phyloP scores from a whole-genome alignment of 1,140 invertebrate genomes.

The Leptinotarsa lineolata region DNA sequence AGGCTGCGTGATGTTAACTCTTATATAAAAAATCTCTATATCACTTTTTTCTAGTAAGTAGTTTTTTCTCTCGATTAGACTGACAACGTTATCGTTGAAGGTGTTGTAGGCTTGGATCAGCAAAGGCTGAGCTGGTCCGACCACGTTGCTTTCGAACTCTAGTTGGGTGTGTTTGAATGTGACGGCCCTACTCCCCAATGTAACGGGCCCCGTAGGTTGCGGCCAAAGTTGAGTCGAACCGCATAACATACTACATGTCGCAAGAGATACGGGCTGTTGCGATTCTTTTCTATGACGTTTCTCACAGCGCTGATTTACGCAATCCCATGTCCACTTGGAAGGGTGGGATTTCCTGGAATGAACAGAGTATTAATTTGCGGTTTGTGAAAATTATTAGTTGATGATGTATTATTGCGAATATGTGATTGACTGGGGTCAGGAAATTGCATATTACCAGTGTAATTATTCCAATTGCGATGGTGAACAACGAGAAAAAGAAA shows the following conservation, averaged over 20 bases:
- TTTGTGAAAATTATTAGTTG: neutral
- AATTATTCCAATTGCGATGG: no score
- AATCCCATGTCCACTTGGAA: conserved; percentile 62
- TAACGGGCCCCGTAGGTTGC: conserved; percentile 59
- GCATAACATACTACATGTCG: conserved; percentile 61
- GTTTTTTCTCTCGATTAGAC: conserved; percentile 50
- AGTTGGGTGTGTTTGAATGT: conserved; percentile 56
- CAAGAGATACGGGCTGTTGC: conserved; percentile 52
- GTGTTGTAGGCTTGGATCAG: conserved; percentile 58
- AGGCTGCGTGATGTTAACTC: conserved; percentile 53
- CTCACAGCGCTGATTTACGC: conserved; percentile 60
- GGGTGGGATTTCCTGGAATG: conserved; percentile 40
- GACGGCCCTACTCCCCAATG: conserved; percentile 54
- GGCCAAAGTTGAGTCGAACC: conserved; percentile 62
- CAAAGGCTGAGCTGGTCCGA: conserved; percentile 43
- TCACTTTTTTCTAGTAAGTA: conserved; percentile 50
- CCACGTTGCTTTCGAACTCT: conserved; percentile 54
- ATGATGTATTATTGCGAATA: neutral
- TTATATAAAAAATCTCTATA: conserved; percentile 58
- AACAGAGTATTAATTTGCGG: neutral
- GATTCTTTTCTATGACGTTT: conserved; percentile 44
- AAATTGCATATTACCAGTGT: no score
- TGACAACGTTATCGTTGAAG: conserved; percentile 58
- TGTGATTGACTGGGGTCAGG: no score
- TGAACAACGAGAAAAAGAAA: no score